Base-by-base conservation (phyloP, 2,888 invertebrate genomes). In the Agrotis clavis region DNA sequence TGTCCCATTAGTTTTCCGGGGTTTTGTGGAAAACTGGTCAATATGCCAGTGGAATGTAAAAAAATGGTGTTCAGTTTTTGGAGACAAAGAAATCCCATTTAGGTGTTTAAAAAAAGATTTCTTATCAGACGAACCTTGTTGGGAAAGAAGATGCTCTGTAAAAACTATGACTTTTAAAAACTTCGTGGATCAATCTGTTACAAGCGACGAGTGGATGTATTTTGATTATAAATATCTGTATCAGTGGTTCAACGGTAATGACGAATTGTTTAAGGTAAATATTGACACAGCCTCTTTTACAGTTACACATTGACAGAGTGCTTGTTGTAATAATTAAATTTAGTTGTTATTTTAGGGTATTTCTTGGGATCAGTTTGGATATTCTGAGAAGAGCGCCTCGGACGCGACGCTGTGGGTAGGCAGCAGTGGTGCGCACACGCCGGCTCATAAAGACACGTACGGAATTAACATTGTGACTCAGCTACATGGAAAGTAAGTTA, bases 391-490 rank as follows among this genome's bases (percentile, higher is more conserved):
- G 85, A 95, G 96, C 80, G 97, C 97, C 4, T 89, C 96, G 16
- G 97, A 98, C 75, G 97, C 98, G 63, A 98, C 98, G 3, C 94
- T 99, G 68, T 99, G 99, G 99, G 97, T 99, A 83, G 99, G 99
- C 47, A 98, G 97, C 75, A 95, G 96, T 87, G 98, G 98, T 4
- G 98, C 99, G 3, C 98, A 99, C 90, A 99, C 99, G 0, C 98
- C 99, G 2, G 98, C 99, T 77, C 99, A 99, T 92, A 97, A 98
- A 90, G 99, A 99, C 91, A 98, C 99, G 0, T 99, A 99, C 93
- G 99, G 99, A 0, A 98, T 97, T 86, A 99, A 99, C 94, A 97
- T 99, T 87, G 98, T 99, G 14, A 98, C 98, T 65, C 99, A 99
- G 95, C 94, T 99, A 65, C 97, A 97, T 94, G 99, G 99, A 89